These are phyloP conservation scores for Pangasius larnaudii DNA, from an alignment of 2,797 vertebrate species.

Conservation along the genomic window DNA sequence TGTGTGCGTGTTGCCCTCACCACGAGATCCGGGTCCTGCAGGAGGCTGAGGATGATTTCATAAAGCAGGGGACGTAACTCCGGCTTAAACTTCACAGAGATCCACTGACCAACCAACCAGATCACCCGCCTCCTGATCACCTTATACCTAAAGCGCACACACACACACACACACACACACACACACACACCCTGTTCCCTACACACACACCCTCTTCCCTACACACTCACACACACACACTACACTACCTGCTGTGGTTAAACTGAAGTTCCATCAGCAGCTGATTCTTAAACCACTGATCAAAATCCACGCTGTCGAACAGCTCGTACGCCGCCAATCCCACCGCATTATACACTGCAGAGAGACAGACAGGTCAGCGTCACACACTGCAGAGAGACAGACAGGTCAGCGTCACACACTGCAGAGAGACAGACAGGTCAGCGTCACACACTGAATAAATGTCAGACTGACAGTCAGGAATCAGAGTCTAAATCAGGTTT, in stretches of 20 bases:
- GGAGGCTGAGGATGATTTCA: constrained; percentile 88
- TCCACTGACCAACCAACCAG: constrained; percentile 98
- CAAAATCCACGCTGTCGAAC: constrained; percentile 97
- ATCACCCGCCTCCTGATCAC: constrained; percentile 92
- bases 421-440: background rate
- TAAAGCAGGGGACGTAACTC: constrained; percentile 93
- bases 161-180: constrained; percentile 33
- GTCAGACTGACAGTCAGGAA: no score
- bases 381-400: background rate
- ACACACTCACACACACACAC: background rate
- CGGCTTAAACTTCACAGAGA: constrained; percentile 96
- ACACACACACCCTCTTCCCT: constrained; percentile 42
- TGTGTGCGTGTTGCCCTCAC: constrained; percentile 71
- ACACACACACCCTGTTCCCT: constrained; percentile 63
- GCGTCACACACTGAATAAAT: background rate
- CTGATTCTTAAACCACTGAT: constrained; percentile 97
- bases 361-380: constrained; percentile 48
- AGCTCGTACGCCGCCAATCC: constrained; percentile 94
- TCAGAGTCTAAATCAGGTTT: no score
- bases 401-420: background rate
- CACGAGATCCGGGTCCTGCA: constrained; percentile 96
- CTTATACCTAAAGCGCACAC: constrained; percentile 83
- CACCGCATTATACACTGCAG: constrained; percentile 93
- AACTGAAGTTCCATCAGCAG: constrained; percentile 92
- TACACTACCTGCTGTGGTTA: constrained; percentile 87